phyloP scores from a whole-genome alignment of 1,140 invertebrate genomes.

The Sinonovacula constricta region DNA sequence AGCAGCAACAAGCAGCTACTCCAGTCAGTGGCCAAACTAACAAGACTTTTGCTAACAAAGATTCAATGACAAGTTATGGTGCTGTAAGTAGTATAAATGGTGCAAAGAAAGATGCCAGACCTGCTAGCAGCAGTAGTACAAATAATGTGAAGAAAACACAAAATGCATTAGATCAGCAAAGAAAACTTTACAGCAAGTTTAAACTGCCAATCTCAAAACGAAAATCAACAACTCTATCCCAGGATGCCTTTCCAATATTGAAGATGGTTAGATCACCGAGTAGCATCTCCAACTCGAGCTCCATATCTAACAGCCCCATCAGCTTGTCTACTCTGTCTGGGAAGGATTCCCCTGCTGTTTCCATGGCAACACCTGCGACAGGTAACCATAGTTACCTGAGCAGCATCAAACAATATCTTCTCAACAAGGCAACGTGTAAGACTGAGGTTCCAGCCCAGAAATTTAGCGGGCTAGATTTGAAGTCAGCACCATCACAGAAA shows the following conservation, averaged over 20 bases:
- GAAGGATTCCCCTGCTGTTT: background rate
- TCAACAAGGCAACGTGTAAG: conserved; percentile 15
- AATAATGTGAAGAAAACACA: background rate
- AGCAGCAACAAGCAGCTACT: too few relatives aligned
- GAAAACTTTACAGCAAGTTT: background rate
- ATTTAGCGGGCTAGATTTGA: conserved; percentile 38
- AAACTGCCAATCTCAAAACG: background rate
- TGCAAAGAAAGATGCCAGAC: background rate
- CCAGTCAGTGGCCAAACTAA: too few relatives aligned
- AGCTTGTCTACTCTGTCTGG: background rate
- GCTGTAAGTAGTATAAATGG: background rate
- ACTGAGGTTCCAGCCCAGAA: background rate
- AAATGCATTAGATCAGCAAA: background rate
- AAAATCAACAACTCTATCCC: background rate
- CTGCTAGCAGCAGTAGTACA: background rate
- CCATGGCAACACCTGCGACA: background rate
- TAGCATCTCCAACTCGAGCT: background rate
- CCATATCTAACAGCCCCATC: background rate
- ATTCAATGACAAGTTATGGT: too few relatives aligned
- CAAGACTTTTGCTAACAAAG: too few relatives aligned
- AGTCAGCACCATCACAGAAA: conserved; percentile 7
- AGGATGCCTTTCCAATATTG: background rate
- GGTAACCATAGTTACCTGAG: background rate
- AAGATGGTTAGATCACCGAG: too few relatives aligned
- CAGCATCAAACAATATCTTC: conserved; percentile 42